phyloP scores from a whole-genome alignment of 2,888 invertebrate genomes.

The Ochlodes sylvanus region DNA sequence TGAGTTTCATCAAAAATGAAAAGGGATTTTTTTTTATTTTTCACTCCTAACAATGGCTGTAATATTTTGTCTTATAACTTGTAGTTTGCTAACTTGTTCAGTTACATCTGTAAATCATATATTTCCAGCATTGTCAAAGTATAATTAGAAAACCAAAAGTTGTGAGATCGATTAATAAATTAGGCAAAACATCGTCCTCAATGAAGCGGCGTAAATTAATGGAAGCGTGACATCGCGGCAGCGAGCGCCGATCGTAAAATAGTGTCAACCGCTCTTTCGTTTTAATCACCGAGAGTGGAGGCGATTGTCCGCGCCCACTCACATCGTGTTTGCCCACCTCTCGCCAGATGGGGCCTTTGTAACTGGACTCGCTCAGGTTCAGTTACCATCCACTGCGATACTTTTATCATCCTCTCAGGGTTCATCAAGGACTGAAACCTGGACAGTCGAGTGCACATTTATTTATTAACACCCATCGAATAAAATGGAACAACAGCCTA shows the following conservation, averaged over 20 bases:
- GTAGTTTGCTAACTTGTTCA: no score
- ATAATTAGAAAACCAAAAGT: slow-evolving; percentile 12
- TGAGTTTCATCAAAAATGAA: background rate
- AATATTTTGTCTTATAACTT: no score
- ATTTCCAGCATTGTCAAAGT: slow-evolving; percentile 19
- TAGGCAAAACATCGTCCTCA: slow-evolving; percentile 46
- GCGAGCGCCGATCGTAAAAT: slow-evolving; percentile 72
- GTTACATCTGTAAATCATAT: background rate
- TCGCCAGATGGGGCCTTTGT: slow-evolving; percentile 77
- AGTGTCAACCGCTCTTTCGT: slow-evolving; percentile 79
- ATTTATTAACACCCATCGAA: slow-evolving; percentile 52
- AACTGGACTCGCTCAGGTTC: slow-evolving; percentile 66
- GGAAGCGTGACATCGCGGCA: slow-evolving; percentile 58
- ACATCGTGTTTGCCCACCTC: slow-evolving; percentile 75
- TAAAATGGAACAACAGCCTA: slow-evolving; percentile 35
- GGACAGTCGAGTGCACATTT: slow-evolving; percentile 48
- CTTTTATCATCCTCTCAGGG: slow-evolving; percentile 68
- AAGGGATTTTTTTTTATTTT: background rate
- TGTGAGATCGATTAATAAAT: slow-evolving; percentile 41
- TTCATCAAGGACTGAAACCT: slow-evolving; percentile 57
- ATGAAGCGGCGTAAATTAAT: slow-evolving; percentile 66
- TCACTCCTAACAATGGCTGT: no score
- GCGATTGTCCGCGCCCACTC: slow-evolving; percentile 77
- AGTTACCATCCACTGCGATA: slow-evolving; percentile 65
- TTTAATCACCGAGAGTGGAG: slow-evolving; percentile 83